Evolutionary conservation across 2,797 vertebrate genomes (phyloP).

Genomic region (Cephalopachus bancanus): DNA sequence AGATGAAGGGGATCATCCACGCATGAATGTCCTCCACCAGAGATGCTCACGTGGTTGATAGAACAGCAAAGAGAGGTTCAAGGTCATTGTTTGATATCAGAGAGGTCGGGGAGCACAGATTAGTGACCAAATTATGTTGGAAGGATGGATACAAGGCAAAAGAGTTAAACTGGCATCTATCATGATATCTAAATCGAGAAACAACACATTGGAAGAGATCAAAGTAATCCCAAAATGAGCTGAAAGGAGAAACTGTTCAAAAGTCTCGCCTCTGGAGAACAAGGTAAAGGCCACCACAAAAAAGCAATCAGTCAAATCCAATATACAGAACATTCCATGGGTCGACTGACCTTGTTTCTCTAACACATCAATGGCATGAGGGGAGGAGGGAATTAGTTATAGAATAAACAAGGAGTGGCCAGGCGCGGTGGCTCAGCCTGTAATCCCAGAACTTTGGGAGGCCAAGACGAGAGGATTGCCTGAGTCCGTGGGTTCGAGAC

Average conservation of each 20-base stretch:
- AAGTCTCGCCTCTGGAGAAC: conserved; percentile 21
- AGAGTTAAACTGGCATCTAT: neutral
- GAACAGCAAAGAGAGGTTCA: neutral
- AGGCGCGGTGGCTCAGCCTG: too few species aligned
- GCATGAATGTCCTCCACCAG: neutral
- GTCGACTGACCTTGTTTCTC: conserved; percentile 45
- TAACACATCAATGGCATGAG: neutral
- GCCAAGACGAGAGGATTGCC: too few species aligned
- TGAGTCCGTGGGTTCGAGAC: too few species aligned
- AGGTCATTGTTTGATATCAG: neutral
- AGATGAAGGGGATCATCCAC: neutral
- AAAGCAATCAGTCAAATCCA: conserved; percentile 36
- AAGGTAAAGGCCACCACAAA: conserved; percentile 25
- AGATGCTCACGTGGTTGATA: neutral
- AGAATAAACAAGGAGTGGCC: neutral
- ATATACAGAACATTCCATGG: neutral
- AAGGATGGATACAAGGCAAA: neutral
- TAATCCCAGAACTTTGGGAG: too few species aligned
- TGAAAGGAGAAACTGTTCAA: conserved; percentile 51
- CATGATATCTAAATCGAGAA: conserved; percentile 19
- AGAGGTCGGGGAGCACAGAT: neutral
- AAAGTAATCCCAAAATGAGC: conserved; percentile 49
- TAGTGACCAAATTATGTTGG: neutral
- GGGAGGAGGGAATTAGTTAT: neutral
- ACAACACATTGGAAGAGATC: neutral